Percentiles rank a stretch among this genome's conserved stretches.
phyloP scores from a whole-genome alignment of 2,888 invertebrate genomes.

The Electrophaes corylata region DNA sequence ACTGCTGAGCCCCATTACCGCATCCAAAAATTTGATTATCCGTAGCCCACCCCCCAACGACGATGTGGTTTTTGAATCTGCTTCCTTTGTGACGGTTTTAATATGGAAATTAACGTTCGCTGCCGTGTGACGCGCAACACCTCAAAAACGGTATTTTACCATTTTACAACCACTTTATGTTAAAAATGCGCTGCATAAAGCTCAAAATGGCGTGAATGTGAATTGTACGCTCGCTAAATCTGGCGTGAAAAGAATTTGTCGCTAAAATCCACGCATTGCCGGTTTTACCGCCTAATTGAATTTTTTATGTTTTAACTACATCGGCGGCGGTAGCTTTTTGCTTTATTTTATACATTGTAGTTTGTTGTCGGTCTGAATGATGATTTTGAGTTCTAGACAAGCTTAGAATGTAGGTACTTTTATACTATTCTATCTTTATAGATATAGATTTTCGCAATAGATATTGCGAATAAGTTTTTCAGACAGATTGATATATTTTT shows the following conservation, averaged over 20 bases:
- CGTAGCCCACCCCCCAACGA: slow-evolving; percentile 50
- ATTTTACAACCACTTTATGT: slow-evolving; percentile 41
- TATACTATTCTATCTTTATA: neutral
- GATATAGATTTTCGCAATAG: too few species aligned
- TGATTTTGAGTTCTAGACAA: slow-evolving; percentile 8
- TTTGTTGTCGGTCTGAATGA: slow-evolving; percentile 1
- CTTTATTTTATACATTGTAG: slow-evolving; percentile 24
- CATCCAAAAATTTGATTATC: slow-evolving; percentile 46
- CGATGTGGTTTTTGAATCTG: slow-evolving; percentile 81
- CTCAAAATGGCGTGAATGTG: slow-evolving; percentile 40
- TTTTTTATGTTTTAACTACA: slow-evolving; percentile 60
- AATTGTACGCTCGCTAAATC: slow-evolving; percentile 33
- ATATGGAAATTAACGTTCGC: slow-evolving; percentile 83
- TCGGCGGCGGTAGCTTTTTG: slow-evolving; percentile 36
- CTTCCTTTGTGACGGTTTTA: slow-evolving; percentile 84
- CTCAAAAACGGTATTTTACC: slow-evolving; percentile 53
- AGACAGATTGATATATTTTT: too few species aligned
- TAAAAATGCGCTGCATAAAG: slow-evolving; percentile 42
- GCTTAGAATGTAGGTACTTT: neutral
- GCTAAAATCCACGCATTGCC: slow-evolving; percentile 57
- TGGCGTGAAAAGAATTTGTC: slow-evolving; percentile 54
- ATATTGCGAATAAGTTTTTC: too few species aligned
- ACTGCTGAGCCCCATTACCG: slow-evolving; percentile 33
- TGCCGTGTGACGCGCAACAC: slow-evolving; percentile 71
- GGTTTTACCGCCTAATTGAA: slow-evolving; percentile 64